Evolutionary conservation across 1,140 invertebrate genomes (phyloP), one percentile per base, ranked within the genome.

Genomic region (Mactra quadrangularis): DNA sequence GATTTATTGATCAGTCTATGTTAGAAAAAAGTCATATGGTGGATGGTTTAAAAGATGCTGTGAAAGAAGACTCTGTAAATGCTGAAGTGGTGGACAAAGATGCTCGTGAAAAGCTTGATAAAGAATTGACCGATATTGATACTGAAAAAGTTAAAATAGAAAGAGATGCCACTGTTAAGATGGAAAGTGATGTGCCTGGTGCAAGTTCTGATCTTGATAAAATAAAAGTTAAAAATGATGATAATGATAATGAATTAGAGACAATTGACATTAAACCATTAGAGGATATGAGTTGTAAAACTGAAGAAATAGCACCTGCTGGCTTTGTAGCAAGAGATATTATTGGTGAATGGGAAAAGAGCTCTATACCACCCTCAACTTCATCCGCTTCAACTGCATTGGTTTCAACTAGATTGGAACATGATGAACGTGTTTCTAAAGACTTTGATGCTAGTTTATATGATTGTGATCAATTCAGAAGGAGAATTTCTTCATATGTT

Each of bases 1-100:
- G 70, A 22, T 57, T 55, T 41, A 27, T 72, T 35, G 70, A 72
- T 55, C 33, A 38, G n/a, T 55, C 53, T n/a, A 19, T 55, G 22
- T 57, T 72, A 25, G 66, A 70, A 52, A 70, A 53, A 9, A n/a
- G 29, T 31, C 50, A 72, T 41, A 0, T 55, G 2, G 19, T 55
- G 27, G 53, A 6, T n/a, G 19, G 19, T n/a, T 22, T 27, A 6
- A 19, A 55, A 7, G n/a, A 55, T 9, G 6, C 19, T 55, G 53
- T 27, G 7, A 55, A 9, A n/a, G 7, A n/a, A n/a, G 27, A 27
- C 53, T 22, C 4, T 55, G 53, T 22, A 7, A 27, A 55, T 22
- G 53, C 11, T 50, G n/a, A 11, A 11, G 11, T 50, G 47, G 11
- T 50, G 11, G 11, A 50, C n/a, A n/a, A 13, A 13, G 47, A 50